These are phyloP conservation scores for Gambusia holbrooki DNA, from an alignment of 2,113 vertebrate genomes.

Conservation along the genomic window DNA sequence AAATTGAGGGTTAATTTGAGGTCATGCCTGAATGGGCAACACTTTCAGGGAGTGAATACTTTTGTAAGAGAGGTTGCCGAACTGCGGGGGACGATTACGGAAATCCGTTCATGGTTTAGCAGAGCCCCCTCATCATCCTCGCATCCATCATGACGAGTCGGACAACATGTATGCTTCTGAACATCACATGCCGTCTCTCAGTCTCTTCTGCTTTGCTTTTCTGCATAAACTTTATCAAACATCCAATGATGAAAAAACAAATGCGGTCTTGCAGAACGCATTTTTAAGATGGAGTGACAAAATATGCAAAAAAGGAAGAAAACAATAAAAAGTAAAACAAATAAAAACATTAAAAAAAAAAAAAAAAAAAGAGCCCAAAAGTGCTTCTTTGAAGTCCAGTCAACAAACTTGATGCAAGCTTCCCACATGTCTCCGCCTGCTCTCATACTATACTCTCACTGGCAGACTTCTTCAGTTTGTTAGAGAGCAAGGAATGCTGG, in stretches of 20 bases:
- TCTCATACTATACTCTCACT: constrained; percentile 91
- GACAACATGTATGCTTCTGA: neutral
- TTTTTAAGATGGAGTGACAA: neutral
- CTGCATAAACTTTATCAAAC: neutral
- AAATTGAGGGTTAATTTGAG: too few relatives aligned
- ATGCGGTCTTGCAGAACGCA: neutral
- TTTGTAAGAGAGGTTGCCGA: neutral
- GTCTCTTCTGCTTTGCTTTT: neutral
- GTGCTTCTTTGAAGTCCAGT: constrained; percentile 55
- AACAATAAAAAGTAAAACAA: neutral
- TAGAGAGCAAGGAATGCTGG: constrained; percentile 86
- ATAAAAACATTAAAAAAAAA: neutral
- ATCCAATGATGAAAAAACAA: neutral
- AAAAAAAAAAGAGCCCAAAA: constrained; percentile 30
- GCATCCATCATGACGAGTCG: neutral
- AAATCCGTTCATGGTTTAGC: neutral
- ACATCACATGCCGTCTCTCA: neutral
- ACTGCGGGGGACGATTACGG: neutral
- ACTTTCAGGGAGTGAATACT: neutral
- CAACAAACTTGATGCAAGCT: constrained; percentile 23
- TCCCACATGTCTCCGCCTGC: constrained; percentile 10
- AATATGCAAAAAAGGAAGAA: neutral
- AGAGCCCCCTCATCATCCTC: neutral
- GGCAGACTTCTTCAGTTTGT: constrained; percentile 87
- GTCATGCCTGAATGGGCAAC: neutral